phyloP scores from a whole-genome alignment of 2,888 invertebrate species.

The Leptinotarsa juncta region DNA sequence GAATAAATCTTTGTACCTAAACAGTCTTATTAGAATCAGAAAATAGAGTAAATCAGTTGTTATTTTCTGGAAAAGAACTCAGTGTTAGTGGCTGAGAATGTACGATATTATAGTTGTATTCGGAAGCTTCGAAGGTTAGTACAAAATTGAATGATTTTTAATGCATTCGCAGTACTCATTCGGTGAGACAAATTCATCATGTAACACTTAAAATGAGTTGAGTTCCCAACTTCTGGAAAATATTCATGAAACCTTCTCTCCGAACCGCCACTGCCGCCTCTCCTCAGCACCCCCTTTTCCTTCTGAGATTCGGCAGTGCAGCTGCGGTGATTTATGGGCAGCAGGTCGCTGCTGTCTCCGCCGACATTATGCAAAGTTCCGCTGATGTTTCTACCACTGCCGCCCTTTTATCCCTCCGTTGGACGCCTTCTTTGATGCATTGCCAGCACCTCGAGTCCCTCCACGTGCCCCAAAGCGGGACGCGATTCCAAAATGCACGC shows the following conservation, averaged over 20 bases:
- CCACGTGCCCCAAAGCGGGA: slow-evolving; percentile 18
- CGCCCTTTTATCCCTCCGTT: slow-evolving; percentile 49
- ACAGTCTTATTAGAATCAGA: no score
- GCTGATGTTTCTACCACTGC: slow-evolving; percentile 61
- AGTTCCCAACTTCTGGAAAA: not conserved
- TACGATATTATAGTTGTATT: no score
- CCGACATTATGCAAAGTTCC: slow-evolving; percentile 67
- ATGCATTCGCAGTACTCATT: no score
- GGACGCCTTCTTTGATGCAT: slow-evolving; percentile 30
- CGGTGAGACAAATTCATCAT: no score
- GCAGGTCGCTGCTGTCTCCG: slow-evolving; percentile 65
- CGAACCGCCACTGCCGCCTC: slow-evolving; percentile 13
- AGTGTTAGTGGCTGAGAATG: no score
- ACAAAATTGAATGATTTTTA: no score
- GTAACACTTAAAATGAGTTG: not conserved
- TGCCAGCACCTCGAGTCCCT: slow-evolving; percentile 25
- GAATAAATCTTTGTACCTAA: no score
- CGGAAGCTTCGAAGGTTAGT: no score
- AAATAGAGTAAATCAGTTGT: no score
- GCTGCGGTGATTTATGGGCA: slow-evolving; percentile 64
- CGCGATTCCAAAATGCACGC: slow-evolving; percentile 22
- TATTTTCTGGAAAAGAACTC: no score
- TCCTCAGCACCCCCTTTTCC: not conserved
- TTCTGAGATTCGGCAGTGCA: slow-evolving; percentile 46
- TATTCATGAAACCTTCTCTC: not conserved